Base-by-base conservation (phyloP, 2,888 invertebrate genomes). In the Sarcophaga subvicina region DNA sequence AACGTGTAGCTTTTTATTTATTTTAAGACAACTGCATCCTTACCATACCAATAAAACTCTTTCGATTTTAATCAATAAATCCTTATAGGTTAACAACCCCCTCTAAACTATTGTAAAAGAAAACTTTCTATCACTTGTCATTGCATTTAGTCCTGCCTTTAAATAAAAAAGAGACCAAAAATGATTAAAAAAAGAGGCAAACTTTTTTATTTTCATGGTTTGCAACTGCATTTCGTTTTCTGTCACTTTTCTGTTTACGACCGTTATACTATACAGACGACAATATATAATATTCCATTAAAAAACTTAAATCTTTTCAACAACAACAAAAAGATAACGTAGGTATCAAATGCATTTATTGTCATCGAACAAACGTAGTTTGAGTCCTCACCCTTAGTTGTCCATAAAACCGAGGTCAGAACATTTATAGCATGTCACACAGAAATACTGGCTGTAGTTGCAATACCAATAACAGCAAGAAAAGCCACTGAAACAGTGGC, bases 371-470 rank as follows among this genome's bases (percentile, higher is more conserved):
- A 37, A 37, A 37, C 8, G 37, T 37, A 22, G 22, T 22, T 22
- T 22, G 22, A 22, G 22, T 54, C 3, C 54, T 63, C 54, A 45
- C 49, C 75, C 62, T 10, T 69, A 8, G 45, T 59, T 54, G 8
- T 75, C 59, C 17, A 59, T 45, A 60, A 71, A 59, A 76, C 64
- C 20, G 78, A 80, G 83, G 86, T 86, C 83, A 86, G 72, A 73
- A 75, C 78, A 78, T 78, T 86, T 80, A 75, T 70, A 60, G 54
- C 25, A 75, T 72, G 70, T 72, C 73, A 80, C 60, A 77, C 1
- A 0, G 37, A 54, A 22, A 54, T 54, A 54, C 54, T 14, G 8
- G 37, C 8, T 37, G 37, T 37, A 8, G 37, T 37, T 76, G n/a
- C 77, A 76, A 20, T 20, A 63, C 47, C 12, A 62, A 22, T 22